Evolutionary conservation across 2,113 vertebrate genomes (phyloP), one percentile per base, ranked within the genome.

Genomic region (Taxidea taxus): DNA sequence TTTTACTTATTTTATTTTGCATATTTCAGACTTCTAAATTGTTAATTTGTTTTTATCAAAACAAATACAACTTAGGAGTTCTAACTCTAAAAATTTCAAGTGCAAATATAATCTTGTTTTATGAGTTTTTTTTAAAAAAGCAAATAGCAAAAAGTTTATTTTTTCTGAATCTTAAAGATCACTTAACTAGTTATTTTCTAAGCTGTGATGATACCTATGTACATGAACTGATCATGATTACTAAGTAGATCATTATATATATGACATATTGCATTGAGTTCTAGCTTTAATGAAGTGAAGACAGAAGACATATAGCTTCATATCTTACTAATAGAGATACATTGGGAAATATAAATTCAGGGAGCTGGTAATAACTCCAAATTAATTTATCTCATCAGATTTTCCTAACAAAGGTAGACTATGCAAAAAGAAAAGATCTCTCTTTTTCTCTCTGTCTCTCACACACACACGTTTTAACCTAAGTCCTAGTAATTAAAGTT

Each of bases 41-140:
- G 94, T 51, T 90, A 78, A 98, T 98, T 98, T 98, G 81, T 91
- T 97, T 97, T 98, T 90, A 97, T 89, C 64, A 97, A 78, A 51
- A 25, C 80, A 95, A 98, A 96, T 34, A 7, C 95, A 15, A 47
- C 90, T 86, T 6, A 23, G 29, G 34, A 3, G 77, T 95, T n/a
- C 58, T 54, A 90, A 51, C 8, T 4, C 1, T 6, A 39, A 64
- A 16, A 34, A 9, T 18, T 72, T 66, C 47, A 44, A 91, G 60
- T 4, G 23, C 60, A 74, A 89, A 11, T 39, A 4, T 16, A 72
- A 5, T 78, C 15, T 87, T 25, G 12, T 51, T 77, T 87, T 44
- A 74, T 58, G 34, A 44, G 56, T 72, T 31, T 15, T 31, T 14
- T 15, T 6, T 1, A 16, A 60, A 56, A 75, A 77, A 29, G 2